Evolutionary conservation across 2,888 invertebrate genomes (phyloP), one percentile per base, ranked within the genome.

Genomic region (Scrobipalpa atriplicella): DNA sequence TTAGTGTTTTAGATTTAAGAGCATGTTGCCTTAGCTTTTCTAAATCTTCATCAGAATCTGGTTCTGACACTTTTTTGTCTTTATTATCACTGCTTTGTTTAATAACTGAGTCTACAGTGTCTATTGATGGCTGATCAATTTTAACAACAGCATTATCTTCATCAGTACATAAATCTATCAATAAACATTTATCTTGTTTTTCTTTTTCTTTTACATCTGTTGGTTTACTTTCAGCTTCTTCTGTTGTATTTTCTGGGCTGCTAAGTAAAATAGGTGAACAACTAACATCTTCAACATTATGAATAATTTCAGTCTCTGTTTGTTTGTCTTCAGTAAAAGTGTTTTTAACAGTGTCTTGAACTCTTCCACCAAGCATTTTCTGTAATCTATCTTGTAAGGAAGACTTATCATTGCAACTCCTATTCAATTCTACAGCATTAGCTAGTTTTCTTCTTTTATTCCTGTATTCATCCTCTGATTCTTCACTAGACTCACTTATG

Each of bases 351-450:
- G 72, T 58, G 51, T 78, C 73, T 67, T 69, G 69, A 29, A 75
- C 69, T 79, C 76, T 41, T 78, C 72, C 78, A 76, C 78, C 76
- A 47, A 91, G 76, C 92, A 92, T 92, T 76, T 86, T 89, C 65
- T 86, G 83, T 2, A 92, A 73, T 74, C 92, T 84, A 64, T 84
- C 86, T 77, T 88, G 91, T 65, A 92, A 78, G 13, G 90, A 84
- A 62, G 87, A 78, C 70, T 82, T 85, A 71, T 91, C 89, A 75
- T 77, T 81, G 74, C 83, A 87, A 8, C 70, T 69, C 70, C 79
- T 86, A 69, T 81, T 82, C n/a, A 94, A 86, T 56, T 85, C 80
- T 47, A 94, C 92, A 64, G 94, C 94, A 79, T 94, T 87, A 70
- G 93, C 93, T 69, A 94, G 78, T 79, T 93, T 93, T 71, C 87